Conservation (phyloP, 2,888 invertebrate species). For the Calameuta filiformis region DNA sequence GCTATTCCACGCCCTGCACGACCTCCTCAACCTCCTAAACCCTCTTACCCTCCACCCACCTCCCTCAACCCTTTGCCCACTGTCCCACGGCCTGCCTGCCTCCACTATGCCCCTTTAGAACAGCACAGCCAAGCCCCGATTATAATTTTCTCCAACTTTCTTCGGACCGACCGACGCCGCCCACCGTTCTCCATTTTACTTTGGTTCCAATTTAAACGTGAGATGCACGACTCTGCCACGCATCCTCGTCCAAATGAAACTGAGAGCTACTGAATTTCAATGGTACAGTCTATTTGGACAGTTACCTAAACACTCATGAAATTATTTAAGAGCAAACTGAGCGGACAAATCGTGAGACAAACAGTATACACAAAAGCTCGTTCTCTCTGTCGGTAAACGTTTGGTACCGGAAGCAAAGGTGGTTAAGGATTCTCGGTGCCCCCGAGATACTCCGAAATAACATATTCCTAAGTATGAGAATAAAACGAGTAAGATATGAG, state of each 20-base stretch:
- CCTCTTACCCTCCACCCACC: constrained; percentile 12
- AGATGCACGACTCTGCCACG: not conserved
- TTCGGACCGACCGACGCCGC: not conserved
- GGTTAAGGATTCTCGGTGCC: not conserved
- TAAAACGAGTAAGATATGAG: not conserved
- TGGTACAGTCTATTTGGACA: not conserved
- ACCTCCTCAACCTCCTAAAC: not conserved
- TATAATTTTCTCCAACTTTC: not conserved
- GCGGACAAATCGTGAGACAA: too few species aligned
- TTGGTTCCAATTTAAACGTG: not conserved
- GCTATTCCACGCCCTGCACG: not conserved
- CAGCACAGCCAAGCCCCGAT: not conserved
- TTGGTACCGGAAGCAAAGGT: not conserved
- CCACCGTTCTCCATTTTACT: not conserved
- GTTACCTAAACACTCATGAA: not conserved
- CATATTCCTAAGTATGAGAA: not conserved
- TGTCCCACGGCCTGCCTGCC: not conserved
- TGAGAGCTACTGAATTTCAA: not conserved
- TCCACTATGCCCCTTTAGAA: not conserved
- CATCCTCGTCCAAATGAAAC: not conserved
- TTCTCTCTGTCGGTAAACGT: not conserved
- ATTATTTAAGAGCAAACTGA: not conserved
- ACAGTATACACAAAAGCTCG: not conserved
- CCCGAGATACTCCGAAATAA: not conserved
- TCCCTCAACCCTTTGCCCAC: not conserved